Percentiles rank a stretch among this genome's conserved stretches.
These are phyloP conservation scores for Acromyrmex charruanus DNA, from an alignment of 1,140 invertebrate genomes.

Conservation along the genomic window DNA sequence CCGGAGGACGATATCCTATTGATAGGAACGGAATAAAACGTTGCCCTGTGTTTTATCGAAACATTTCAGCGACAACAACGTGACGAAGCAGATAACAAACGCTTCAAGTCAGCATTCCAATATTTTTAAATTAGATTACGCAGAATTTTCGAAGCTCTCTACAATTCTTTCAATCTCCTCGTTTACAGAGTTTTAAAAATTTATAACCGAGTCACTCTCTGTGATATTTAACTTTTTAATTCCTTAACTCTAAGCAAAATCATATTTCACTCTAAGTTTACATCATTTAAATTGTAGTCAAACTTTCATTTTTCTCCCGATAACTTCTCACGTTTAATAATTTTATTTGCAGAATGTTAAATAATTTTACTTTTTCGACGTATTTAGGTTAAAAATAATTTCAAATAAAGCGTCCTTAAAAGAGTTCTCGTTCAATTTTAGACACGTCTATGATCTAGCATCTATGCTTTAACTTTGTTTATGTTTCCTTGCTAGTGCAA, in stretches of 20 bases:
- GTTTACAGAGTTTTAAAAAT: not conserved
- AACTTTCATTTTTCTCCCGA: not conserved
- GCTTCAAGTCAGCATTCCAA: not conserved
- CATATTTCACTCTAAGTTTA: not conserved
- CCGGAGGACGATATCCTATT: slow-evolving; percentile 65
- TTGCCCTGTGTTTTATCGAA: slow-evolving; percentile 57
- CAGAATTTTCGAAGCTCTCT: not conserved
- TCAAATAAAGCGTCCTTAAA: not conserved
- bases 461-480: not conserved
- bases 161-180: not conserved
- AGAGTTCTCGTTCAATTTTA: not conserved
- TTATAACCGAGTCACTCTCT: not conserved
- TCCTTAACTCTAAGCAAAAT: not conserved
- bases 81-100: not conserved
- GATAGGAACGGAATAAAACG: slow-evolving; percentile 66
- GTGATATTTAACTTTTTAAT: not conserved
- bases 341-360: not conserved
- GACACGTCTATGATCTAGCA: not conserved
- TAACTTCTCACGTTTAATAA: not conserved
- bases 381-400: not conserved
- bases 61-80: slow-evolving; percentile 44
- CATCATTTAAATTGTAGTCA: not conserved
- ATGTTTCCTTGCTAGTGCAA: not conserved
- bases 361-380: not conserved
- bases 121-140: slow-evolving; percentile 5